These are phyloP conservation scores for Blastobasis adustella DNA, from an alignment of 2,888 invertebrate species.

Conservation along the genomic window DNA sequence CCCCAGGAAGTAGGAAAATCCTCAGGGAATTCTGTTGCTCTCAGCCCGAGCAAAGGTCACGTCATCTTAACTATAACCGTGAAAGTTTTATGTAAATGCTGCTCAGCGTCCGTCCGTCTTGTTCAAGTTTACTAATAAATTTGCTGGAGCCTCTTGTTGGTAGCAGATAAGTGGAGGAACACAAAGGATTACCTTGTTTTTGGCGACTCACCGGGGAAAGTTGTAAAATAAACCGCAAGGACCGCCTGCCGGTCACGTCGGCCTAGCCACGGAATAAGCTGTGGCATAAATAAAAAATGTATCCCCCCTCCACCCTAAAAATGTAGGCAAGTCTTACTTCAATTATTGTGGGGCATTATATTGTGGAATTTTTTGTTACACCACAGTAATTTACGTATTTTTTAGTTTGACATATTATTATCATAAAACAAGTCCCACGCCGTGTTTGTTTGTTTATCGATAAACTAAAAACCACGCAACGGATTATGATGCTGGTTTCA, in stretches of 20 bases:
- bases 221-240: conserved; percentile 30
- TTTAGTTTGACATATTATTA: too few species aligned
- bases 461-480: too few species aligned
- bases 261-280: conserved; percentile 22
- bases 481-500: too few species aligned
- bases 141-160: conserved; percentile 37
- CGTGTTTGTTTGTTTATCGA: too few species aligned
- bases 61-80: conserved; percentile 37
- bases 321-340: too few species aligned
- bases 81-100: conserved; percentile 51
- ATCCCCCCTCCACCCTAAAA: too few species aligned
- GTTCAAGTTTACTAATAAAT: conserved; percentile 49
- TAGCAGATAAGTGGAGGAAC: conserved; percentile 36
- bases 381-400: too few species aligned
- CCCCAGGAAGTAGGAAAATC: background rate
- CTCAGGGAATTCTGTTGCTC: background rate
- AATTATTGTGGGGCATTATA: too few species aligned
- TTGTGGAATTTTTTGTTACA: too few species aligned
- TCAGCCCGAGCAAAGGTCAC: conserved; percentile 9
- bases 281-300: conserved; percentile 24
- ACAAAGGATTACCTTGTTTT: conserved; percentile 44
- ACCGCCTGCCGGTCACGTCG: conserved; percentile 22
- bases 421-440: too few species aligned
- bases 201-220: conserved; percentile 14
- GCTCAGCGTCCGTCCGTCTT: conserved; percentile 30